A percentile compares a stretch with the other conserved stretches of the same genome.
Conservation (phyloP, 2,888 invertebrate species). For the Brenthis ino region DNA sequence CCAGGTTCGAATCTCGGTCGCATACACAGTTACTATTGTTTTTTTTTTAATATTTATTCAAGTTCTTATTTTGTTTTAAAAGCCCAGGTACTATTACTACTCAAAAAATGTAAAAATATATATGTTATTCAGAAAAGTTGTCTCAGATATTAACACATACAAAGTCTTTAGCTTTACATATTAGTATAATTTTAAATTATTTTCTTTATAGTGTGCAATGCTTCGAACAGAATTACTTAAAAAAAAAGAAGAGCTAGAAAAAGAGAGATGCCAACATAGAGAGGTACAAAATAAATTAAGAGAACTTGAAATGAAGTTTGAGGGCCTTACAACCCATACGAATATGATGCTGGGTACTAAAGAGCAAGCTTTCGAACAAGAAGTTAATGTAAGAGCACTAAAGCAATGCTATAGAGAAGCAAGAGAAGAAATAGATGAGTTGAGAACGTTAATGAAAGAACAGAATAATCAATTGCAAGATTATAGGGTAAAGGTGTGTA, state of each 20-base stretch:
- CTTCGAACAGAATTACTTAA: slow-evolving; percentile 64
- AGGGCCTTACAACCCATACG: slow-evolving; percentile 61
- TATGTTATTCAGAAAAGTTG: too few relatives aligned
- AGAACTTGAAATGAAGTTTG: slow-evolving; percentile 67
- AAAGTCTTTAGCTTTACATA: background rate
- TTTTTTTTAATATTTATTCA: too few relatives aligned
- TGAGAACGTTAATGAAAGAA: slow-evolving; percentile 84
- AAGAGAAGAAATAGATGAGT: slow-evolving; percentile 81
- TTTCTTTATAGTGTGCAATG: slow-evolving; percentile 62
- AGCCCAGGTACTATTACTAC: too few relatives aligned
- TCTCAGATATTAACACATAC: background rate
- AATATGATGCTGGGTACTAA: slow-evolving; percentile 78
- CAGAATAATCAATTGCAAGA: slow-evolving; percentile 86
- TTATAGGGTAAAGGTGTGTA: slow-evolving; percentile 84
- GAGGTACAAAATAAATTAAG: slow-evolving; percentile 69
- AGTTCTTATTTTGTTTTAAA: too few relatives aligned
- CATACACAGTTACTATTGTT: too few relatives aligned
- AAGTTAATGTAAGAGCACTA: slow-evolving; percentile 68
- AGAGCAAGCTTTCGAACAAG: slow-evolving; percentile 84
- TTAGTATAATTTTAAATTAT: background rate
- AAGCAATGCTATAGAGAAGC: slow-evolving; percentile 84
- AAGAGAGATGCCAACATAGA: slow-evolving; percentile 82
- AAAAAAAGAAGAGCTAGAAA: slow-evolving; percentile 82
- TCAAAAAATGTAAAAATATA: too few relatives aligned
- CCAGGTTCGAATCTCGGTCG: too few relatives aligned